phyloP scores from a whole-genome alignment of 1,140 invertebrate species.

The Bathynomus jamesi region DNA sequence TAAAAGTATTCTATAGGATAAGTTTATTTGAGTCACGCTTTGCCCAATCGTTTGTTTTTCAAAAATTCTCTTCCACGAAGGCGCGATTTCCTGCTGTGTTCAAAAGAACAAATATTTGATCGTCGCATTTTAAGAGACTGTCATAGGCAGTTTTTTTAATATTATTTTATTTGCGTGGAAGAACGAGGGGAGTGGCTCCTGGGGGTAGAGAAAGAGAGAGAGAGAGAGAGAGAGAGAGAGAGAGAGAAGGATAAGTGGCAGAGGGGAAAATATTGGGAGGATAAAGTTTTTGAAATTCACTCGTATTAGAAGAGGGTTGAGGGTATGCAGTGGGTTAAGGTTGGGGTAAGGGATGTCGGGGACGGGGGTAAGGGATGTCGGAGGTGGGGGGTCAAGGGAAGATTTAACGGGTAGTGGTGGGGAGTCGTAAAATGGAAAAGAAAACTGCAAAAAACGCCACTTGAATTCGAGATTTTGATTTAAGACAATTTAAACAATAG shows the following conservation, averaged over 20 bases:
- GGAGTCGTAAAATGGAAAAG: too few species aligned
- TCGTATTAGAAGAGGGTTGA: too few species aligned
- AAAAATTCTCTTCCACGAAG: background rate
- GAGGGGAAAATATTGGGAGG: background rate
- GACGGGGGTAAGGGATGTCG: too few species aligned
- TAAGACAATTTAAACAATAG: too few species aligned
- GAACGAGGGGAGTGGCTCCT: background rate
- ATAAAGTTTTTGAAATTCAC: too few species aligned
- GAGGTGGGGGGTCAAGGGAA: too few species aligned
- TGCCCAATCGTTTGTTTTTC: background rate
- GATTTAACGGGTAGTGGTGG: too few species aligned
- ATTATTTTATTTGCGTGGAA: background rate
- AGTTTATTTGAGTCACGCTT: background rate
- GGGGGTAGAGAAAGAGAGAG: background rate
- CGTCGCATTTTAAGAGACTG: background rate
- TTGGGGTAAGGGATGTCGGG: too few species aligned
- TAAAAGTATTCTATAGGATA: background rate
- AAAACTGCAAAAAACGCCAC: too few species aligned
- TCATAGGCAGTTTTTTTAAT: background rate
- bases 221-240: background rate
- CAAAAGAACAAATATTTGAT: background rate
- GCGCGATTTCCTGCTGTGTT: background rate
- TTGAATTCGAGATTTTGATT: too few species aligned
- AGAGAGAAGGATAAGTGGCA: background rate
- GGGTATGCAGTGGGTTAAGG: too few species aligned